phyloP scores from a whole-genome alignment of 1,140 invertebrate species.

The Monochamus saltuarius region DNA sequence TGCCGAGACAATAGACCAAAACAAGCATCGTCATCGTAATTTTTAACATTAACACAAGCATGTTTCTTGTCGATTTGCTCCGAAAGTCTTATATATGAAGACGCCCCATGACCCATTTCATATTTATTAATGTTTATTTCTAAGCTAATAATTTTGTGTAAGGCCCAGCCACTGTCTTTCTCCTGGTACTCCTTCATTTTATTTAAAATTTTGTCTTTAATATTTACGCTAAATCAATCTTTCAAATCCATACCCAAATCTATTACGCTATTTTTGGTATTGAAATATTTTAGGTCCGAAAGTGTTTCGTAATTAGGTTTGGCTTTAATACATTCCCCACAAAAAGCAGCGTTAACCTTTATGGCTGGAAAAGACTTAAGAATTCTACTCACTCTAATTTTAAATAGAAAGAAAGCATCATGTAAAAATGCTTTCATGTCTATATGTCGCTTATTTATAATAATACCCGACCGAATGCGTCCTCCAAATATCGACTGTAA shows the following conservation, averaged over 20 bases:
- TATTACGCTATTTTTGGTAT: background rate
- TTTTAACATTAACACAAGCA: constrained; percentile 25
- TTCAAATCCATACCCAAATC: background rate
- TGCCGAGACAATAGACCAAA: constrained; percentile 27
- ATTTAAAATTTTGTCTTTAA: background rate
- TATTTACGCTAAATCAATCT: background rate
- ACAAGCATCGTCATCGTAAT: constrained; percentile 25
- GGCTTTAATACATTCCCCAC: constrained; percentile 1
- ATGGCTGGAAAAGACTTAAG: background rate
- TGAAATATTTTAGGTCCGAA: background rate
- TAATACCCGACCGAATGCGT: background rate
- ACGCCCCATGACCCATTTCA: background rate
- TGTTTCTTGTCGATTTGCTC: background rate
- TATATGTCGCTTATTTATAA: background rate
- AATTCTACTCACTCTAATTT: background rate
- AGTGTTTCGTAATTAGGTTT: background rate
- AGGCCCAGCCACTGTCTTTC: background rate
- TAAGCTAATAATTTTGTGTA: background rate
- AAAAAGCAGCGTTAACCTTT: constrained; percentile 3
- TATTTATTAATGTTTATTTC: constrained; percentile 1
- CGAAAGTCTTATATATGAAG: background rate
- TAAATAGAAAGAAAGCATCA: background rate
- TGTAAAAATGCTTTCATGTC: background rate
- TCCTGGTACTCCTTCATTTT: background rate
- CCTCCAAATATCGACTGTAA: background rate